Conservation (phyloP, 1,140 invertebrate genomes). For the Diabrotica undecimpunctata region DNA sequence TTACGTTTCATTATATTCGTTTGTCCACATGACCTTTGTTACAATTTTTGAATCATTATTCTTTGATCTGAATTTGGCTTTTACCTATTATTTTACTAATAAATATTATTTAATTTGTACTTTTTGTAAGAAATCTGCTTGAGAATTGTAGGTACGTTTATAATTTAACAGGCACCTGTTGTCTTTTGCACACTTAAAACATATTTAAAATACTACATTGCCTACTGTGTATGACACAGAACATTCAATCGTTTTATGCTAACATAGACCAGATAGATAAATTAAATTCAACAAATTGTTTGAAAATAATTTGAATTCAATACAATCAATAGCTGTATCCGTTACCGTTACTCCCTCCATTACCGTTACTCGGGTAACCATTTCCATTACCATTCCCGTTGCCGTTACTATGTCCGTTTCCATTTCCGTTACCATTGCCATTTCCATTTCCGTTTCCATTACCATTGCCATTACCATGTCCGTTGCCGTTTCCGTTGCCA, state of each 20-base stretch:
- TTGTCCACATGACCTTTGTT: neutral
- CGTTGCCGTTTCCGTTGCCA: conserved; percentile 20
- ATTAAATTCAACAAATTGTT: conserved; percentile 20
- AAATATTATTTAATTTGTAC: no score
- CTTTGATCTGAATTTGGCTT: neutral
- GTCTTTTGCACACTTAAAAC: neutral
- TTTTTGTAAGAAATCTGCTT: no score
- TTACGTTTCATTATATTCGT: neutral
- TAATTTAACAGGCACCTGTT: no score
- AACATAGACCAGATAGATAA: conserved; percentile 2
- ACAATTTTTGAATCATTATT: neutral
- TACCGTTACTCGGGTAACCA: conserved; percentile 39
- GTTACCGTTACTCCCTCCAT: conserved; percentile 26
- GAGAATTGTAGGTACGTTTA: no score
- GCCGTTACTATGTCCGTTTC: conserved; percentile 23
- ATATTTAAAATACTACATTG: neutral
- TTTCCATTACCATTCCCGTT: conserved; percentile 31
- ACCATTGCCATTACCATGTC: conserved; percentile 24
- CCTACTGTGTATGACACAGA: conserved; percentile 6
- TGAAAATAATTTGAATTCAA: conserved; percentile 22
- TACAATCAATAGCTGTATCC: conserved; percentile 27
- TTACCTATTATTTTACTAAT: no score
- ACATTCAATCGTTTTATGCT: conserved; percentile 4
- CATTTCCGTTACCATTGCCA: conserved; percentile 23
- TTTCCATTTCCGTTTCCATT: conserved; percentile 23